Conservation (phyloP, 1,140 invertebrate species). For the Mercenaria mercenaria region DNA sequence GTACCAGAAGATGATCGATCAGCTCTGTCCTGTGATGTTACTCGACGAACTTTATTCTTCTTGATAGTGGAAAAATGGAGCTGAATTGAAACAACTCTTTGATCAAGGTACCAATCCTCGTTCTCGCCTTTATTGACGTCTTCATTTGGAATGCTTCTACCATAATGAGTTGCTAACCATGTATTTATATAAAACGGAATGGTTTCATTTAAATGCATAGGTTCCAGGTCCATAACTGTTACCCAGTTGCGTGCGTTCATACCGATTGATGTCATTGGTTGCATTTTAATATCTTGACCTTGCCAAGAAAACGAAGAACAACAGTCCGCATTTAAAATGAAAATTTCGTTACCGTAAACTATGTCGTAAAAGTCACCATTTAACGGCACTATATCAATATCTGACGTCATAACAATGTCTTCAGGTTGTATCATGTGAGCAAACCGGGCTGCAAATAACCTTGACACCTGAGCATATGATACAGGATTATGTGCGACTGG, state of each 20-base stretch:
- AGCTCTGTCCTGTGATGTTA: background rate
- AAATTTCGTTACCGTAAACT: background rate
- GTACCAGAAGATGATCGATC: background rate
- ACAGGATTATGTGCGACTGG: background rate
- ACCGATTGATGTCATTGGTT: background rate
- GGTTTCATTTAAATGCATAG: background rate
- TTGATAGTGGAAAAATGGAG: background rate
- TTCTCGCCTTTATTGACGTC: background rate
- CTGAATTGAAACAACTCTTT: background rate
- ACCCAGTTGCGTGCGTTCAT: background rate
- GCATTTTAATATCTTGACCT: background rate
- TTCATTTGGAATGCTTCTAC: background rate
- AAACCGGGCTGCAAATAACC: background rate
- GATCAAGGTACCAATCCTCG: background rate
- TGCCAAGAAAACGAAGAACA: background rate
- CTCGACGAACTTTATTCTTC: background rate
- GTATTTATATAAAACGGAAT: background rate
- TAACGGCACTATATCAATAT: background rate
- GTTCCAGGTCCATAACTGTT: background rate
- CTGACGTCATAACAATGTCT: conserved; percentile 10
- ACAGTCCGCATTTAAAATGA: background rate
- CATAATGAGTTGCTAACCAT: background rate
- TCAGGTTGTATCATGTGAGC: background rate
- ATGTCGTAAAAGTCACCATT: background rate
- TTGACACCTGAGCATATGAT: conserved; percentile 1